A percentile compares a stretch with the other conserved stretches of the same genome.
These are phyloP conservation scores for Tetrax tetrax DNA, from an alignment of 2,113 vertebrate genomes.

Conservation along the genomic window DNA sequence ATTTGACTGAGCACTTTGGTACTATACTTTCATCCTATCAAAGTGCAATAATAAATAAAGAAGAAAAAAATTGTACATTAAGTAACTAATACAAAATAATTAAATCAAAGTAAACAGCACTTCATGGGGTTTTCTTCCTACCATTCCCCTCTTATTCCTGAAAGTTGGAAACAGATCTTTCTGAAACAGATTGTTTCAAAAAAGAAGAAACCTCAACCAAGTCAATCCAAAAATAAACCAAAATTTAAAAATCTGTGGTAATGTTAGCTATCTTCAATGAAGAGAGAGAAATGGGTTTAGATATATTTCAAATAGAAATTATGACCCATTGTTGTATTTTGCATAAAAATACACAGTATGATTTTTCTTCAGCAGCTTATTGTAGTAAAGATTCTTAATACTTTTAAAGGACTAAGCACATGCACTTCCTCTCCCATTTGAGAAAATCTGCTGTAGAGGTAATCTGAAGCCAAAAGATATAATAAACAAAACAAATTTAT, in stretches of 20 bases:
- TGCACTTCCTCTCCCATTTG: not conserved
- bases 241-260: not conserved
- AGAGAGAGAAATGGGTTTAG: not conserved
- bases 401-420: not conserved
- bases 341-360: not conserved
- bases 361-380: not conserved
- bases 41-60: not conserved
- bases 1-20: not conserved
- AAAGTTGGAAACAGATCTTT: not conserved
- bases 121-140: accelerated
- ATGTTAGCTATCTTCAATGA: not conserved
- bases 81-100: not conserved
- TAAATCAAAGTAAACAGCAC: not conserved
- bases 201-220: not conserved
- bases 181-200: not conserved
- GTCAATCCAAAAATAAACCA: not conserved
- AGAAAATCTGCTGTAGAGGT: not conserved
- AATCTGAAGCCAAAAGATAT: not conserved
- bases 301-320: not conserved
- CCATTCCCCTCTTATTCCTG: not conserved
- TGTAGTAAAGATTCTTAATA: not conserved
- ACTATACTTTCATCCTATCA: not conserved
- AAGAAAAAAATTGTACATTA: not conserved
- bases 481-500: not conserved
- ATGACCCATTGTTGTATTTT: not conserved